Conservation (phyloP, 2,888 invertebrate genomes). For the Chelonus formosanus region DNA sequence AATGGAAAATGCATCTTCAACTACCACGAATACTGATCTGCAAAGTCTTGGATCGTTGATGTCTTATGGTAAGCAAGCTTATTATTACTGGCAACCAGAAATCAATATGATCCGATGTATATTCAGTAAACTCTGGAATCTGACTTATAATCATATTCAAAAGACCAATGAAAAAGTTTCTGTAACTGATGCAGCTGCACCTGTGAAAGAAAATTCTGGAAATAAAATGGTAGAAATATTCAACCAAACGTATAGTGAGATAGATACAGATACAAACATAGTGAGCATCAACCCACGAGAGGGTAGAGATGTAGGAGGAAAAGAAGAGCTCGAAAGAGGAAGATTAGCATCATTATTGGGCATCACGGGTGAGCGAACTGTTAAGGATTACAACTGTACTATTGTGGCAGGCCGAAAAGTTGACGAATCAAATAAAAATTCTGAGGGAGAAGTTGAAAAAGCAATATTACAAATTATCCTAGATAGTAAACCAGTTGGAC, state of each 20-base stretch:
- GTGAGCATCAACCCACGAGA: neutral
- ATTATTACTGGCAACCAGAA: conserved; percentile 38
- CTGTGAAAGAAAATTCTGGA: neutral
- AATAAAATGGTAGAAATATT: neutral
- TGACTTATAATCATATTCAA: neutral
- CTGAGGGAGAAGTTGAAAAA: conserved; percentile 22
- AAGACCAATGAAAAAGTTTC: neutral
- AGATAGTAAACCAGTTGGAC: conserved; percentile 25
- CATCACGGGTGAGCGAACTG: conserved; percentile 38
- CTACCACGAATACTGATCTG: neutral
- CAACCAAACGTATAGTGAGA: neutral
- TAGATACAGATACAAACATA: neutral
- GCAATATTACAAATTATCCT: conserved; percentile 16
- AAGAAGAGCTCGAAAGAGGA: conserved; percentile 1
- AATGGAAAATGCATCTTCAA: neutral
- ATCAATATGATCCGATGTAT: conserved; percentile 44
- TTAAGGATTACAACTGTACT: conserved; percentile 34
- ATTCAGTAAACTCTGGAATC: conserved; percentile 19
- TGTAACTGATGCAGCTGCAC: neutral
- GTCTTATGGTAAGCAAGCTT: conserved; percentile 7
- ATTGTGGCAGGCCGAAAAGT: conserved; percentile 16
- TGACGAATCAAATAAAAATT: conserved; percentile 13
- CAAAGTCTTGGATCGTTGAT: conserved; percentile 1
- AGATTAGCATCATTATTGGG: conserved; percentile 38
- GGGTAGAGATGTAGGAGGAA: neutral